Percentiles rank a stretch among this genome's conserved stretches.
These are phyloP conservation scores for Bubo blakistoni DNA, from an alignment of 2,113 vertebrate species.

Conservation along the genomic window DNA sequence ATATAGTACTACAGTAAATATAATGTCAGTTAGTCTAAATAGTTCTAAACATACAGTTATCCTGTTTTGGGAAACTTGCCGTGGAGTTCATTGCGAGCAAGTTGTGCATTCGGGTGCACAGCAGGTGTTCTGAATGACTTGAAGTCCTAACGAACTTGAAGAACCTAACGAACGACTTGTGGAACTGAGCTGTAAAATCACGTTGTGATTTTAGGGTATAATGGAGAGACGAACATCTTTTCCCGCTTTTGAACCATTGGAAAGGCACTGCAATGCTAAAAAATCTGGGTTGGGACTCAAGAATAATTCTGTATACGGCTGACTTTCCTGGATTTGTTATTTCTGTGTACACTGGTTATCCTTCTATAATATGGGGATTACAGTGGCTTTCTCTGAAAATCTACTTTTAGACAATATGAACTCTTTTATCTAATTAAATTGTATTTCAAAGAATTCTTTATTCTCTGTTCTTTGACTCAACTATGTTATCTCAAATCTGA, in stretches of 20 bases:
- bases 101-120: fast-evolving
- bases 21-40: neutral
- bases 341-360: neutral
- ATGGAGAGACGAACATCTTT: neutral
- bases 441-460: neutral
- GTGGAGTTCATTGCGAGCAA: neutral
- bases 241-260: neutral
- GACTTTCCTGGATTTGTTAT: neutral
- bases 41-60: neutral
- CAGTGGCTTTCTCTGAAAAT: neutral
- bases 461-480: neutral
- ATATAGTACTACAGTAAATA: neutral
- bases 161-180: neutral
- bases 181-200: neutral
- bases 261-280: neutral
- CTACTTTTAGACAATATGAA: neutral
- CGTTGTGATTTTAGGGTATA: neutral
- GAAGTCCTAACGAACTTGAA: neutral
- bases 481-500: neutral
- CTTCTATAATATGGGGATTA: neutral
- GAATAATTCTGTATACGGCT: neutral
- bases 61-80: neutral
- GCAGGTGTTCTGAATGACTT: neutral
- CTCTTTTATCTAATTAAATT: neutral
- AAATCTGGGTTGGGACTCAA: neutral